A percentile compares a stretch with the other conserved stretches of the same genome.
Evolutionary conservation across 2,888 invertebrate genomes (phyloP).

Genomic region (Netelia fuscicornis): DNA sequence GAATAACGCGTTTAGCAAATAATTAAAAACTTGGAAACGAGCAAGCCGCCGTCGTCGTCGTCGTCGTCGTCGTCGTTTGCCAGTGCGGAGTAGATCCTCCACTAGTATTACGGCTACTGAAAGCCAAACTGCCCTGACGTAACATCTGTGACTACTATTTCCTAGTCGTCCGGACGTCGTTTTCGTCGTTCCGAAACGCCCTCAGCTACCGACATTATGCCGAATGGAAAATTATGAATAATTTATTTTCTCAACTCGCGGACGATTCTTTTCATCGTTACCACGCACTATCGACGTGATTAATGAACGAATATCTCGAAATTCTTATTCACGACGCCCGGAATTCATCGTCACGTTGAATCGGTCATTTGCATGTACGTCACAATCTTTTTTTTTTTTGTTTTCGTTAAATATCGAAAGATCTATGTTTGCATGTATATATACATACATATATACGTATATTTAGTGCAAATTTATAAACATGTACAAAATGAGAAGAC

Average conservation of each 20-base stretch:
- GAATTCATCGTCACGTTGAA: too few species aligned
- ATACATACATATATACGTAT: background rate
- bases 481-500: conserved; percentile 30
- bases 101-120: background rate
- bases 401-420: conserved; percentile 8
- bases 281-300: background rate
- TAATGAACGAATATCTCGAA: background rate
- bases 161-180: conserved; percentile 4
- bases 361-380: too few species aligned
- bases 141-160: conserved; percentile 59
- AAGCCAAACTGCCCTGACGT: conserved; percentile 12
- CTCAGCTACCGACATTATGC: conserved; percentile 6
- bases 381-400: too few species aligned
- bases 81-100: background rate
- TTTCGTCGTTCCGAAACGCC: background rate
- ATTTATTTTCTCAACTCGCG: conserved; percentile 46
- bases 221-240: conserved; percentile 54
- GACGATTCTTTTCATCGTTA: conserved; percentile 2
- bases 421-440: too few species aligned
- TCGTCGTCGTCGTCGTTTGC: conserved; percentile 12
- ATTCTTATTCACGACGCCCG: background rate
- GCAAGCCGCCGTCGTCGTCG: conserved; percentile 30
- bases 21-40: conserved; percentile 71
- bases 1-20: conserved; percentile 73
- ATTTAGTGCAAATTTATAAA: conserved; percentile 48